Evolutionary conservation across 2,113 vertebrate species (phyloP).

Genomic region (Neolamprologus fasciatus): DNA sequence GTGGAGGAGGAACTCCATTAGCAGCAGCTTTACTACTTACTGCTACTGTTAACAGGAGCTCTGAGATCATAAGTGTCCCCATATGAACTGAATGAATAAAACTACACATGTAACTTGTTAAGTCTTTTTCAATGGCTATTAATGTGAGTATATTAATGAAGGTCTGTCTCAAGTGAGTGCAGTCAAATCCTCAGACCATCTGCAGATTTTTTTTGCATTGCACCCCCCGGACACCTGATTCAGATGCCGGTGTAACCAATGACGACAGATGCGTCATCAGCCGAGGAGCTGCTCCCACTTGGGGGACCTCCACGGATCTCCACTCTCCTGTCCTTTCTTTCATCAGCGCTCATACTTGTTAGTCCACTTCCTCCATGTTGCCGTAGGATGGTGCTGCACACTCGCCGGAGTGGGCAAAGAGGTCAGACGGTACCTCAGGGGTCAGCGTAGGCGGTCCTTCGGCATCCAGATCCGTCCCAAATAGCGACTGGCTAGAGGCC

Average conservation of each 20-base stretch:
- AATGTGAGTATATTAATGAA: not conserved
- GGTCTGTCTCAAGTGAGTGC: not conserved
- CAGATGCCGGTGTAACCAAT: not conserved
- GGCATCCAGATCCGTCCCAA: slow-evolving; percentile 77
- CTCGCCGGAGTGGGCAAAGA: slow-evolving; percentile 77
- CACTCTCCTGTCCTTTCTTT: not conserved
- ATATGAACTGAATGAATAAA: slow-evolving; percentile 15
- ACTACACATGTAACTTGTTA: slow-evolving; percentile 1
- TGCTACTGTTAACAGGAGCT: not conserved
- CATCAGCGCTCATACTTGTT: not conserved
- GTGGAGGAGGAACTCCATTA: not conserved
- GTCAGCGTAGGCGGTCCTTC: slow-evolving; percentile 80
- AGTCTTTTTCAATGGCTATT: not conserved
- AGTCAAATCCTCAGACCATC: not conserved
- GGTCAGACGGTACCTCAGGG: slow-evolving; percentile 76
- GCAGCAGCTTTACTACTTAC: not conserved
- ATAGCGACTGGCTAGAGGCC: slow-evolving; percentile 83
- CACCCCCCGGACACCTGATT: not conserved
- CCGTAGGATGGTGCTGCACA: slow-evolving; percentile 84
- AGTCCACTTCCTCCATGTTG: slow-evolving; percentile 99
- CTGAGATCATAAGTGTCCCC: not conserved
- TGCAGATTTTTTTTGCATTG: not conserved
- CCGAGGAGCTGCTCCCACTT: not conserved
- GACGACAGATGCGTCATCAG: not conserved
- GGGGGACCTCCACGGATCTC: not conserved